These are phyloP conservation scores for Anomalospiza imberbis DNA, from an alignment of 2,797 vertebrate species.

Conservation along the genomic window DNA sequence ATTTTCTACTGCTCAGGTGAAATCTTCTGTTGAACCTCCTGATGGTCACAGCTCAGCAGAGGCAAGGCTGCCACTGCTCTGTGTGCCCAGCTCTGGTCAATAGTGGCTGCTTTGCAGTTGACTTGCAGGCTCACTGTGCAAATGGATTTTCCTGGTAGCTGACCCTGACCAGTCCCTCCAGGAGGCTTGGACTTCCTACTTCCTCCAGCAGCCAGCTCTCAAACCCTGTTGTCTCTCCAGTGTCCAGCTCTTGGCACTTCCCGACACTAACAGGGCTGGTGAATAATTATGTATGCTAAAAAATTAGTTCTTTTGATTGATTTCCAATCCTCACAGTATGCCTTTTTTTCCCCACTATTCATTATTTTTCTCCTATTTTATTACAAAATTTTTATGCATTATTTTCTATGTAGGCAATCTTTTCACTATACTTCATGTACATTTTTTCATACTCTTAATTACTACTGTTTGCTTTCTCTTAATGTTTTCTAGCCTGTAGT, in stretches of 20 bases:
- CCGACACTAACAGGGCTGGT: not conserved
- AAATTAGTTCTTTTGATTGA: not conserved
- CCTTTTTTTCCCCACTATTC: not conserved
- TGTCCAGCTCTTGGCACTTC: not conserved
- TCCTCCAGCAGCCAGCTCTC: not conserved
- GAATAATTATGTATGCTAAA: not conserved
- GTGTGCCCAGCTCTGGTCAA: not conserved
- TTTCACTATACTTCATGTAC: not conserved
- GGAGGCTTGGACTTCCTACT: not conserved
- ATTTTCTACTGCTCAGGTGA: not conserved
- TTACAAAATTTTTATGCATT: not conserved
- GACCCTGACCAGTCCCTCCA: not conserved
- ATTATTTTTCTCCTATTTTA: not conserved
- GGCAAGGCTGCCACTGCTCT: not conserved
- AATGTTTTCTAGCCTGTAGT: not conserved
- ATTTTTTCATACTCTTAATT: not conserved
- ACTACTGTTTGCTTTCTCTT: not conserved
- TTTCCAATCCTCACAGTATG: not conserved
- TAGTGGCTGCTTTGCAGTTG: not conserved
- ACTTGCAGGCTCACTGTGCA: not conserved
- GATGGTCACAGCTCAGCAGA: not conserved
- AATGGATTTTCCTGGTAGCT: not conserved
- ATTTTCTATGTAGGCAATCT: not conserved
- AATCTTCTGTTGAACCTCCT: not conserved
- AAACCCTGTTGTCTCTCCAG: not conserved